phyloP scores from a whole-genome alignment of 1,140 invertebrate genomes.

The Heliothis virescens region DNA sequence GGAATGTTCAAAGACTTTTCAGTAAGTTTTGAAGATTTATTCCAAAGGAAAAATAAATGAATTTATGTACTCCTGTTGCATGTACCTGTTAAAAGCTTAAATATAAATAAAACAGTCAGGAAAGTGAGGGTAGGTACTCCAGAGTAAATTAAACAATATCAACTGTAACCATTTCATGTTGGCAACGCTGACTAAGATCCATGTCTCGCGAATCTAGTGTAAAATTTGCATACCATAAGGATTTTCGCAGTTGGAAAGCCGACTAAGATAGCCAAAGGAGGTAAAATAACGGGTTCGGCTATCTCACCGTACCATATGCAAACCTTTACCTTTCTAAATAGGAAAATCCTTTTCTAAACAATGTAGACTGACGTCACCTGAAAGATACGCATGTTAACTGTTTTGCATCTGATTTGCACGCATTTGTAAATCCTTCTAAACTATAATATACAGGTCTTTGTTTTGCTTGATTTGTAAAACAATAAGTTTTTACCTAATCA shows the following conservation, averaged over 20 bases:
- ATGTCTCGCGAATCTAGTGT: background rate
- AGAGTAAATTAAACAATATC: background rate
- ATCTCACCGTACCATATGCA: slow-evolving; percentile 6
- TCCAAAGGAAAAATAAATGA: too few species aligned
- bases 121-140: too few species aligned
- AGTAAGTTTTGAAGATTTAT: too few species aligned
- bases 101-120: too few species aligned
- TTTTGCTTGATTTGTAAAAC: too few species aligned
- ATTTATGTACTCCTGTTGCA: too few species aligned
- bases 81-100: too few species aligned
- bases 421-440: too few species aligned
- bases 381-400: background rate
- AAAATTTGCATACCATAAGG: slow-evolving; percentile 22
- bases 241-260: slow-evolving; percentile 33
- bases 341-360: slow-evolving; percentile 10
- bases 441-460: too few species aligned
- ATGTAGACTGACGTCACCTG: background rate
- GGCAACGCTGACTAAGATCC: background rate
- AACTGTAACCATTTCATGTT: background rate
- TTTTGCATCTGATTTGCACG: background rate
- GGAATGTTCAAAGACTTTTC: too few species aligned
- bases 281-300: slow-evolving; percentile 6
- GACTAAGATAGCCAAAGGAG: slow-evolving; percentile 27
- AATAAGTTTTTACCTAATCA: too few species aligned
- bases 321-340: slow-evolving; percentile 18